Conservation (phyloP, 2,113 vertebrate genomes). For the Mormyrus lacerda region DNA sequence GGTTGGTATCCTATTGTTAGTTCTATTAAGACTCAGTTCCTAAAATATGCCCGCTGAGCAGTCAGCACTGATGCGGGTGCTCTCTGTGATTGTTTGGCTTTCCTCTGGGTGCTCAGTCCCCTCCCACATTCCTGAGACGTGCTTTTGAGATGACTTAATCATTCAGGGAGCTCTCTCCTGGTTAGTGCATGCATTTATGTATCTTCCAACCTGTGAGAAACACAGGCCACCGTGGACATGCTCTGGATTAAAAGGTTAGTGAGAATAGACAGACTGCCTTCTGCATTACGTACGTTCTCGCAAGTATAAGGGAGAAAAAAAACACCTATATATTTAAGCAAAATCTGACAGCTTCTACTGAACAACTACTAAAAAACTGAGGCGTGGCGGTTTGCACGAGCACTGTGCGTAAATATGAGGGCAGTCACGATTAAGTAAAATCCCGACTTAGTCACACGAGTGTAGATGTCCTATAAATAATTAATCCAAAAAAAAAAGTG, state of each 20-base stretch:
- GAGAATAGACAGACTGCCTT: neutral
- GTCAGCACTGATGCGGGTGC: neutral
- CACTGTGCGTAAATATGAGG: neutral
- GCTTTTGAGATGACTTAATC: neutral
- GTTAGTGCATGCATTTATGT: neutral
- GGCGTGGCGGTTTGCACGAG: neutral
- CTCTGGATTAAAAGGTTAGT: neutral
- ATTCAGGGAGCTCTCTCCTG: neutral
- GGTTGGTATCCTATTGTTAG: neutral
- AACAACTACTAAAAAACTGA: neutral
- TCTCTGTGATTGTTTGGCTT: neutral
- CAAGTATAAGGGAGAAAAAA: neutral
- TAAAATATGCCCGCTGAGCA: neutral
- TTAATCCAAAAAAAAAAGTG: neutral
- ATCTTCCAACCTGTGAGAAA: neutral
- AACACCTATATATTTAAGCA: neutral
- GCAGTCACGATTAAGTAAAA: neutral
- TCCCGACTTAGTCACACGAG: neutral
- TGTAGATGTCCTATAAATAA: neutral
- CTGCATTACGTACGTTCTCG: neutral
- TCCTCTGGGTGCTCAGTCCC: neutral
- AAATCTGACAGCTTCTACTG: neutral
- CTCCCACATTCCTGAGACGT: neutral
- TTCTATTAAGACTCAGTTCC: neutral
- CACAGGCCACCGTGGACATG: neutral